A percentile compares a stretch with the other conserved stretches of the same genome.
These are phyloP conservation scores for Prinia subflava DNA, from an alignment of 2,113 vertebrate genomes.

Conservation along the genomic window DNA sequence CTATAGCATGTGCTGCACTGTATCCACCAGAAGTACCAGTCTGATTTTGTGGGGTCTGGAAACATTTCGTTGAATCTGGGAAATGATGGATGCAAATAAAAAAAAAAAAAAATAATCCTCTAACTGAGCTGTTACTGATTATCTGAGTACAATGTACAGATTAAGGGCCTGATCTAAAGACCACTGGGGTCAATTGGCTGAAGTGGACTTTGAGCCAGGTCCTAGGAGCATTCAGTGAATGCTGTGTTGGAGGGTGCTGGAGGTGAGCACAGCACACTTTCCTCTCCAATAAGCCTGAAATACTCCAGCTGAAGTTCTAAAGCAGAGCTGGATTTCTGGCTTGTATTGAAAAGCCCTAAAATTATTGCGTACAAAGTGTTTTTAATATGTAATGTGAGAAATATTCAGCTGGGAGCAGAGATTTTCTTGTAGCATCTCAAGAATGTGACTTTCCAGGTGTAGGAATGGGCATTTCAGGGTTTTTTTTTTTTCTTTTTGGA, in stretches of 20 bases:
- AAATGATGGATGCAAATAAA: neutral
- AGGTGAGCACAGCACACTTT: neutral
- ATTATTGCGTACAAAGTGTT: neutral
- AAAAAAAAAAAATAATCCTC: neutral
- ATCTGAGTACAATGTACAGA: conserved; percentile 36
- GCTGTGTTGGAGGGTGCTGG: neutral
- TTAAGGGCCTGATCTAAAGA: conserved; percentile 39
- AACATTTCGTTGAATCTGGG: neutral
- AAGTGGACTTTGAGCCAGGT: conserved; percentile 42
- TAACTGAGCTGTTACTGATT: conserved; percentile 62
- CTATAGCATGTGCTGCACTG: neutral
- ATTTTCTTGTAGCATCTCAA: neutral
- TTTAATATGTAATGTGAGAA: neutral
- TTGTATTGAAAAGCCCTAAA: neutral
- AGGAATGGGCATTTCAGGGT: neutral
- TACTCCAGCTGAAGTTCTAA: neutral
- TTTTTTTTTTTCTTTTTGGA: neutral
- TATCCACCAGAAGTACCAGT: neutral
- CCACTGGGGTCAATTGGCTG: conserved; percentile 29
- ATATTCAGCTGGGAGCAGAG: neutral
- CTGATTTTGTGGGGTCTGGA: neutral
- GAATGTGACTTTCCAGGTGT: conserved; percentile 34
- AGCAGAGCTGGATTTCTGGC: neutral
- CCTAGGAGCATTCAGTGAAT: neutral
- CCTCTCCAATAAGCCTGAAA: neutral